Percentiles rank a stretch among this genome's conserved stretches.
Conservation (phyloP, 2,113 vertebrate species). For the Apistogramma diplotaenia region DNA sequence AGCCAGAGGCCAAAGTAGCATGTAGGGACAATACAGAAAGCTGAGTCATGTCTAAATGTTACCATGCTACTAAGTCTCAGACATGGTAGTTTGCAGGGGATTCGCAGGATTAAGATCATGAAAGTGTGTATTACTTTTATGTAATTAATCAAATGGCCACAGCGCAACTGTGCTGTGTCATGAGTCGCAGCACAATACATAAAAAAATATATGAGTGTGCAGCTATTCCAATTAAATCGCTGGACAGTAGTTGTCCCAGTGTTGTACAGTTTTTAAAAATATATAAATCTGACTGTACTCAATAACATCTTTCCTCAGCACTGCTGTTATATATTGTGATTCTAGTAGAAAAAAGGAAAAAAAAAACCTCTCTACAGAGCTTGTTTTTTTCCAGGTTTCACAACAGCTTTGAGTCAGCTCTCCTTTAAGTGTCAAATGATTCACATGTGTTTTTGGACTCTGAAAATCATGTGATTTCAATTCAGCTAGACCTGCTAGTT, state of each 20-base stretch:
- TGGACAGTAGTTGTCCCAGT: background rate
- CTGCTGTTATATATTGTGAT: background rate
- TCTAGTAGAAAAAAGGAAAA: background rate
- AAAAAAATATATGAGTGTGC: background rate
- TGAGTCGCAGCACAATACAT: conserved; percentile 13
- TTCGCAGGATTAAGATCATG: background rate
- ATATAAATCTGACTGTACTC: background rate
- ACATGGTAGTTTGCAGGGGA: background rate
- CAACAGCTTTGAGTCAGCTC: conserved; percentile 18
- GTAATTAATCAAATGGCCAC: background rate
- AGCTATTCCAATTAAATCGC: background rate
- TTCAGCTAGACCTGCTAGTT: background rate
- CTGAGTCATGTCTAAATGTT: conserved; percentile 11
- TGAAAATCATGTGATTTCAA: background rate
- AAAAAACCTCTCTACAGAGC: background rate
- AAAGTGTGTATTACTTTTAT: background rate
- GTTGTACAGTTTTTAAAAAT: background rate
- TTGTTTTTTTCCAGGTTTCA: conserved; percentile 2
- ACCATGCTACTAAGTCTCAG: background rate
- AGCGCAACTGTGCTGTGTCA: background rate
- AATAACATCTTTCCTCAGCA: background rate
- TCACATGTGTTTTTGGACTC: conserved; percentile 9
- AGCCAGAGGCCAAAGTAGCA: background rate
- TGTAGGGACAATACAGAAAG: background rate
- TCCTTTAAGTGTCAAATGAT: conserved; percentile 28